Conservation (phyloP, 2,888 invertebrate species). For the Cantharis rufa region DNA sequence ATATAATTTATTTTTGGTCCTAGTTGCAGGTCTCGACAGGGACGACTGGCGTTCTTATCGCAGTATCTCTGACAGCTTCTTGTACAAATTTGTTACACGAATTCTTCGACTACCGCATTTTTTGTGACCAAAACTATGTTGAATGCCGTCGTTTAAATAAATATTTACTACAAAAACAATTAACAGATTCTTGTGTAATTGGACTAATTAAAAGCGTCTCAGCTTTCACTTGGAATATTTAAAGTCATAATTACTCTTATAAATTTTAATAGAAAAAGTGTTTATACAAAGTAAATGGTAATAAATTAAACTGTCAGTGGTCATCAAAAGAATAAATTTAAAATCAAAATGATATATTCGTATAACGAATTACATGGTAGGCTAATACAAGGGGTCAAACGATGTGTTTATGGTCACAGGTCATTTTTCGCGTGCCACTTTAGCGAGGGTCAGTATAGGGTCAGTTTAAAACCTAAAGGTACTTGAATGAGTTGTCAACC, state of each 20-base stretch:
- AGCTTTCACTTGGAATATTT: slow-evolving; percentile 34
- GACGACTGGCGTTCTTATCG: slow-evolving; percentile 5
- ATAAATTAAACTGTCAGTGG: neutral
- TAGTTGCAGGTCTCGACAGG: neutral
- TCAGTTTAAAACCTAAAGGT: slow-evolving; percentile 9
- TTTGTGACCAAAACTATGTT: neutral
- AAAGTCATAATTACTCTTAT: slow-evolving; percentile 6
- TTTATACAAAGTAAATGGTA: neutral
- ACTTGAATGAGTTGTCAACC: slow-evolving; percentile 26
- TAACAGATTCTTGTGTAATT: slow-evolving; percentile 36
- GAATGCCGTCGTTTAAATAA: slow-evolving; percentile 31
- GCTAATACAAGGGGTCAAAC: slow-evolving; percentile 26
- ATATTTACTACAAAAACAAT: slow-evolving; percentile 29
- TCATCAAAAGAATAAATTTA: neutral
- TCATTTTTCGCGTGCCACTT: slow-evolving; percentile 30
- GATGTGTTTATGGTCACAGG: slow-evolving; percentile 35
- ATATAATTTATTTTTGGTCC: neutral
- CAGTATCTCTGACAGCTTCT: slow-evolving; percentile 2
- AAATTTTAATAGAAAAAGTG: neutral
- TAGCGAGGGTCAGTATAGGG: slow-evolving; percentile 21
- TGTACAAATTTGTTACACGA: neutral
- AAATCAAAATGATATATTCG: neutral
- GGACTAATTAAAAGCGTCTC: slow-evolving; percentile 29
- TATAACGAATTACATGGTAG: neutral
- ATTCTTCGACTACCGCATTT: neutral